Evolutionary conservation across 2,888 invertebrate genomes (phyloP), one percentile per base, ranked within the genome.

Genomic region (Crematogaster levior): DNA sequence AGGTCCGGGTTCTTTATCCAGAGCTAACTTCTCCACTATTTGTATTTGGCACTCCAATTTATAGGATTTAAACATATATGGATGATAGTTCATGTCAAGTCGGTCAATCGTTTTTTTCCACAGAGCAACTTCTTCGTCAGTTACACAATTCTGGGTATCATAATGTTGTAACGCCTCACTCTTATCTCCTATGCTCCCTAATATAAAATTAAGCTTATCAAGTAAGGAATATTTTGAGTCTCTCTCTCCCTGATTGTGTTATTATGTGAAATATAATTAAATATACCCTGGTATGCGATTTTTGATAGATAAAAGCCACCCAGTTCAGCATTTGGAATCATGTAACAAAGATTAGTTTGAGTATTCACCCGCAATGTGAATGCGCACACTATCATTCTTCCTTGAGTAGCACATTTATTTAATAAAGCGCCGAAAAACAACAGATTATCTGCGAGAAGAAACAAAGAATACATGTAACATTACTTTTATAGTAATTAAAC

Each of bases 1-100:
- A 5, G 68, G 43, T 2, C 21, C 56, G 10, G 81, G n/a, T 12
- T 88, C 84, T 6, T 82, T 81, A 9, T 92, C 89, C 66, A 92
- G 63, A 24, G 90, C 91, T n/a, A 92, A 70, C 18, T 87, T 84
- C 72, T 90, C 88, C 9, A 92, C 61, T 43, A 83, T 85, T 34
- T 84, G 82, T 72, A 88, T 53, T 73, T 91, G 85, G 48, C 56
- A 60, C 43, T 86, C 80, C 24, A 91, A 65, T 63, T 85, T 90
- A 2, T 90, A 89, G 86, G 90, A 90, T 34, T 37, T 48, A 21
- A 86, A 90, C n/a, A 68, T 15, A 12, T 65, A 37, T 6, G 90
- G 88, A 63, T 88, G 37, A 60, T 90, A 91, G 0, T 66, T 3
- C 0, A 88, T 72, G 21, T 37, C 70, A 12, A 89, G 58, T 56